These are phyloP conservation scores for Macroglossus sobrinus DNA, from an alignment of 2,113 vertebrate genomes.

Conservation along the genomic window DNA sequence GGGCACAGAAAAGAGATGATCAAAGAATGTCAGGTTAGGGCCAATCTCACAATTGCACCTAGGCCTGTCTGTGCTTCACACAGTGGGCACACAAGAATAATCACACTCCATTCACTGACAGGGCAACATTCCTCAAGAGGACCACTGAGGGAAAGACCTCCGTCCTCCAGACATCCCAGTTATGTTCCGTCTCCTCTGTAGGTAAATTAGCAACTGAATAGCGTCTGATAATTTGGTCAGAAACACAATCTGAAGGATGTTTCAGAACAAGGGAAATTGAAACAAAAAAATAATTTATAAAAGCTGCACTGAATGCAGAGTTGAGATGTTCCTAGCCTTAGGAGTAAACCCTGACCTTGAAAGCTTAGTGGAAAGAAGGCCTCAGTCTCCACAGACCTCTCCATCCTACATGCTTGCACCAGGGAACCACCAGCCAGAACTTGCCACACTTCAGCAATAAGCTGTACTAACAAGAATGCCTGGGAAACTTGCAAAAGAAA, in stretches of 20 bases:
- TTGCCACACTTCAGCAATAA: slow-evolving; percentile 62
- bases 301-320: background rate
- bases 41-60: background rate
- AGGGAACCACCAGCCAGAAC: slow-evolving; percentile 27
- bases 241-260: background rate
- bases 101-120: background rate
- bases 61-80: background rate
- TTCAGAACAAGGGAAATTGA: background rate
- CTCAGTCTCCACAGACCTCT: background rate
- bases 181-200: background rate
- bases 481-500: slow-evolving; percentile 72
- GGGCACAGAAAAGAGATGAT: background rate
- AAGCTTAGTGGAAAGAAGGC: slow-evolving; percentile 45
- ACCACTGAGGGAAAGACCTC: too few relatives aligned
- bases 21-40: background rate
- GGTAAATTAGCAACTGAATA: background rate
- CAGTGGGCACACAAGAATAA: background rate
- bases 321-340: background rate
- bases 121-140: rapidly evolving
- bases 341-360: slow-evolving; percentile 67
- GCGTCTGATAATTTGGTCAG: background rate
- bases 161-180: background rate
- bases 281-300: background rate
- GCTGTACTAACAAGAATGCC: slow-evolving; percentile 71
- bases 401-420: background rate